These are phyloP conservation scores for Plodia interpunctella DNA, from an alignment of 1,140 invertebrate species.

Conservation along the genomic window DNA sequence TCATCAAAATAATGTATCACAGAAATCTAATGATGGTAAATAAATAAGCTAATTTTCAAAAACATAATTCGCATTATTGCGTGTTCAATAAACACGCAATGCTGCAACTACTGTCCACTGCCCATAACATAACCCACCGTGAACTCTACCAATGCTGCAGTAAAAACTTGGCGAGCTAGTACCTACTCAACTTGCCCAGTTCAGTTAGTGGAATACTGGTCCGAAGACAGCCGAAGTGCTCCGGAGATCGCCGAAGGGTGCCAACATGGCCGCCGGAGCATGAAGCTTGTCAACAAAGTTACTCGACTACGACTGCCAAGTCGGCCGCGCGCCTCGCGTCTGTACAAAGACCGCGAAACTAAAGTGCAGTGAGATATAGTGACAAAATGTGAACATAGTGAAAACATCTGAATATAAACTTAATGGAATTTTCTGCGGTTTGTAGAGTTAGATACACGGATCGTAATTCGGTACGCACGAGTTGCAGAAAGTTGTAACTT, in stretches of 20 bases:
- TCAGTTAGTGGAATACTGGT: background rate
- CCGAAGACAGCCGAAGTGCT: slow-evolving; percentile 29
- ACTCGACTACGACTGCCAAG: slow-evolving; percentile 41
- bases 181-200: background rate
- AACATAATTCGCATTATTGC: no score
- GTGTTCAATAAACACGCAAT: no score
- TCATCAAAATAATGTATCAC: no score
- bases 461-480: background rate
- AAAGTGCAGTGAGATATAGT: slow-evolving; percentile 21
- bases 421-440: background rate
- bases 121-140: background rate
- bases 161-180: background rate
- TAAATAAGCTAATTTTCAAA: no score
- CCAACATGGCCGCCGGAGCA: slow-evolving; percentile 54
- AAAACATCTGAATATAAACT: background rate
- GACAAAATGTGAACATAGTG: slow-evolving; percentile 6
- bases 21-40: no score
- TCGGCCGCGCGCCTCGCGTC: slow-evolving; percentile 31
- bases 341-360: slow-evolving; percentile 23
- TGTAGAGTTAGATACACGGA: background rate
- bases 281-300: slow-evolving; percentile 70
- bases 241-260: slow-evolving; percentile 49
- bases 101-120: background rate
- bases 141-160: slow-evolving; percentile 2
- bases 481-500: background rate